Conservation (phyloP, 2,113 vertebrate genomes). For the Heptranchias perlo region DNA sequence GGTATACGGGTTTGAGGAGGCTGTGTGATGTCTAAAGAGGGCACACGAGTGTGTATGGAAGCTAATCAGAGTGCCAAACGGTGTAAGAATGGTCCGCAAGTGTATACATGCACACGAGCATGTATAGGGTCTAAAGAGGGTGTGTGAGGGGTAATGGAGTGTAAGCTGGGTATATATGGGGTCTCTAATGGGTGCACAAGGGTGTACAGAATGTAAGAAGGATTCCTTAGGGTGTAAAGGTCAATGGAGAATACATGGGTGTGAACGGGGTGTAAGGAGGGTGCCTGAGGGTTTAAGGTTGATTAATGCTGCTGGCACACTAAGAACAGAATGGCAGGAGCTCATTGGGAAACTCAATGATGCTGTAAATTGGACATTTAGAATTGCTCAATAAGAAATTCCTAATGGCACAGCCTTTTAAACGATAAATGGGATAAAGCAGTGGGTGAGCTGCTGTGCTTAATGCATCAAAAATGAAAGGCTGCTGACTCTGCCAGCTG, state of each 20-base stretch:
- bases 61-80: no score
- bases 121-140: background rate
- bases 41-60: no score
- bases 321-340: background rate
- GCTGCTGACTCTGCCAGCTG: background rate
- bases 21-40: no score
- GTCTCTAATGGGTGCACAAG: no score
- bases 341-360: background rate
- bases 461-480: background rate
- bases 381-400: background rate
- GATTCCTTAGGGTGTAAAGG: no score
- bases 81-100: no score
- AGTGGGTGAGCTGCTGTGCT: background rate
- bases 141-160: no score
- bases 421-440: background rate
- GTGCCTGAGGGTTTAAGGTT: background rate
- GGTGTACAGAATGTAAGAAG: no score
- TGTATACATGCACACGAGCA: no score
- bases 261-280: background rate
- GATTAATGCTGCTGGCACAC: background rate
- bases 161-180: no score
- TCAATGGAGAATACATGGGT: no score
- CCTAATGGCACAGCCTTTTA: background rate
- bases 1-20: no score
- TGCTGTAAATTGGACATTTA: background rate